A percentile compares a stretch with the other conserved stretches of the same genome.
Evolutionary conservation across 2,888 invertebrate genomes (phyloP).

Genomic region (Harpagoxenus sublaevis): DNA sequence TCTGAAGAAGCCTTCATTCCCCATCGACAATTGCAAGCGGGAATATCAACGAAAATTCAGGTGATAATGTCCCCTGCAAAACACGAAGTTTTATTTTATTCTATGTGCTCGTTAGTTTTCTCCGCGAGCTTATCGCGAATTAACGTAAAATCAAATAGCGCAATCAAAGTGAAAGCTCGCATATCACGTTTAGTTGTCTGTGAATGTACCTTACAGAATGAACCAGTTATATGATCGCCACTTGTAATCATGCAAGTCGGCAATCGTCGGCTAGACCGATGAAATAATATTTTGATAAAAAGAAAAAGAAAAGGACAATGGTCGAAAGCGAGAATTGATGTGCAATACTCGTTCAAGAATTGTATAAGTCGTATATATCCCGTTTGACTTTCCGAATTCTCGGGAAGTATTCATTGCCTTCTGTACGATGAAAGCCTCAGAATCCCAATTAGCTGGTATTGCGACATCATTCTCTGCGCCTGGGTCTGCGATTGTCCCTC

Average conservation of each 20-base stretch:
- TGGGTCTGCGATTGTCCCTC: constrained; percentile 20
- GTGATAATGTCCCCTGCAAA: neutral
- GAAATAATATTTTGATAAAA: constrained; percentile 79
- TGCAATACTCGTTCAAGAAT: constrained; percentile 48
- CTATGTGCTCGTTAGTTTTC: constrained; percentile 13
- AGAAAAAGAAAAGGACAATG: constrained; percentile 9
- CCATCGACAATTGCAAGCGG: constrained; percentile 27
- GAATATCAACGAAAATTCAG: constrained; percentile 20
- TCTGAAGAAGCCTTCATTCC: constrained; percentile 25
- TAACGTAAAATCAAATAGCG: constrained; percentile 69
- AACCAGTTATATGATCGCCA: constrained; percentile 58
- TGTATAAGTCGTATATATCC: constrained; percentile 15
- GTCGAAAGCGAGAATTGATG: constrained; percentile 36
- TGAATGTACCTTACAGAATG: constrained; percentile 49
- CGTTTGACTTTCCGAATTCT: constrained; percentile 32
- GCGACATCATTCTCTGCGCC: constrained; percentile 45
- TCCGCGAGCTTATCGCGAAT: constrained; percentile 7
- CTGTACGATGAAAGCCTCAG: constrained; percentile 38
- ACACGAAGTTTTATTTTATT: constrained; percentile 5
- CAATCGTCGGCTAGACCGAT: constrained; percentile 61
- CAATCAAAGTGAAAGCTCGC: constrained; percentile 71
- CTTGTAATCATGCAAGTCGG: constrained; percentile 19
- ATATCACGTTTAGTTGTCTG: constrained; percentile 63
- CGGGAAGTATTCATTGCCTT: constrained; percentile 52
- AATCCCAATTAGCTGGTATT: constrained; percentile 40